Percentiles rank a stretch among this genome's conserved stretches.
Evolutionary conservation across 2,888 invertebrate genomes (phyloP).

Genomic region (Malthinus seriepunctatus): DNA sequence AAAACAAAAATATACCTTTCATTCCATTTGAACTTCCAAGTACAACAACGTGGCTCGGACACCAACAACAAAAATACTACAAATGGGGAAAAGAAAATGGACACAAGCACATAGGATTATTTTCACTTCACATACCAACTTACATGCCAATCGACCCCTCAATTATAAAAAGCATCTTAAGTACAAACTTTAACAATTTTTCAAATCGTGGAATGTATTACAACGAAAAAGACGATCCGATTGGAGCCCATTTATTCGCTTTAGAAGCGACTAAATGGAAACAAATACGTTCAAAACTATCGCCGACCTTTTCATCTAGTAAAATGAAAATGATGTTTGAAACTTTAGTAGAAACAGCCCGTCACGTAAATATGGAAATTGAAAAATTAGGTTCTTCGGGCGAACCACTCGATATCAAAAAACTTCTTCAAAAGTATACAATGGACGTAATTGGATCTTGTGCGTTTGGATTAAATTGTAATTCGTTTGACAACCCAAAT

Average conservation of each 20-base stretch:
- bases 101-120: no score
- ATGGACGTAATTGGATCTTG: constrained; percentile 63
- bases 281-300: constrained; percentile 23
- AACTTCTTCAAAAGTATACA: constrained; percentile 59
- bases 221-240: no score
- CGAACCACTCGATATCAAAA: constrained; percentile 39
- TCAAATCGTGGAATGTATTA: no score
- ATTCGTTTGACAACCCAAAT: constrained; percentile 58
- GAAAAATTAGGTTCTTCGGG: neutral
- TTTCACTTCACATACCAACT: no score
- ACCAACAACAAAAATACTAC: no score
- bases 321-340: constrained; percentile 34
- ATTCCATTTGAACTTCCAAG: neutral
- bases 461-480: constrained; percentile 63
- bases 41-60: no score
- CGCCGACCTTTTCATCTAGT: constrained; percentile 31
- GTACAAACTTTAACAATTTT: no score
- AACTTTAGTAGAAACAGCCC: constrained; percentile 16
- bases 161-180: no score
- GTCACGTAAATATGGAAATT: constrained; percentile 18
- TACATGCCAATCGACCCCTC: no score
- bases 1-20: constrained; percentile 15
- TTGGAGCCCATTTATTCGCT: no score
- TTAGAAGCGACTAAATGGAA: neutral
- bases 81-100: no score